Base-by-base conservation (phyloP, 2,888 invertebrate species). In the Agrilus mali region DNA sequence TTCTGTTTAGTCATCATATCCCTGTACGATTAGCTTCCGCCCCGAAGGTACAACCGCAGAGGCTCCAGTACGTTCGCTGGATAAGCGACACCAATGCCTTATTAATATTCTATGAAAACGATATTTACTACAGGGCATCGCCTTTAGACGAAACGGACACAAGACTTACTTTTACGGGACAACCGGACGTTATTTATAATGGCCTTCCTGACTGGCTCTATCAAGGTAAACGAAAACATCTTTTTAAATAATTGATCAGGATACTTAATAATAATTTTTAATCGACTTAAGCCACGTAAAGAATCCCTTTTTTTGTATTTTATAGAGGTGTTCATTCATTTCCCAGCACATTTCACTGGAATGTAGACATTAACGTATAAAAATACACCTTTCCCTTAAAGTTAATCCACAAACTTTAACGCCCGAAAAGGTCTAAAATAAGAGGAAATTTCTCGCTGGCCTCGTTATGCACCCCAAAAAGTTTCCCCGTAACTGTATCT, bases 201-300 rank as follows among this genome's bases (percentile, higher is more conserved):
- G 95, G 94, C 42, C 79, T 95, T 31, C 86, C 94, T 14, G 95
- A 96, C 66, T 96, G 95, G 94, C 70, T 96, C 22, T 96, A 96
- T 70, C 95, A 95, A 79, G 90, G 90, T 88, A 65, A 27, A 27
- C 4, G n/a, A n/a, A n/a, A n/a, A n/a, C n/a, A n/a, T n/a, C n/a
- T n/a, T n/a, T n/a, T n/a, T n/a, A n/a, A n/a, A n/a, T n/a, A n/a
- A n/a, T n/a, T n/a, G n/a, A n/a, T n/a, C n/a, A n/a, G n/a, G n/a
- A n/a, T n/a, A n/a, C n/a, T n/a, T n/a, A n/a, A n/a, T n/a, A n/a
- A n/a, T n/a, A n/a, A n/a, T n/a, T n/a, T n/a, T n/a, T n/a, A n/a
- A n/a, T n/a, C n/a, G n/a, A n/a, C n/a, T n/a, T n/a, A n/a, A n/a
- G n/a, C n/a, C n/a, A n/a, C n/a, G n/a, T n/a, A n/a, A n/a, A n/a